phyloP scores from a whole-genome alignment of 2,888 invertebrate genomes.

The Druceiella hillmani region DNA sequence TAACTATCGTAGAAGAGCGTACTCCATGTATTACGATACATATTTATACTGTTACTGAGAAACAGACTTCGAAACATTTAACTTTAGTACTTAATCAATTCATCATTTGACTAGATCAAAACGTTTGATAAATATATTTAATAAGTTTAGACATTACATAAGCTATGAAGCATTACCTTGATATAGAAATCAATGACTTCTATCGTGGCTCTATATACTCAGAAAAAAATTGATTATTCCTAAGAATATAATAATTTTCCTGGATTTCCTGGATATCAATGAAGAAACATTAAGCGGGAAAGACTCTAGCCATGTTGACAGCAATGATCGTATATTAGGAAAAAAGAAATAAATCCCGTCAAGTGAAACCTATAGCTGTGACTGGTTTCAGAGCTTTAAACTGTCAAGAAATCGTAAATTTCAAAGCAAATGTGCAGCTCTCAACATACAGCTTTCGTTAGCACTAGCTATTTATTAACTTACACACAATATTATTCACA shows the following conservation, averaged over 20 bases:
- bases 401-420: constrained; percentile 21
- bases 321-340: constrained; percentile 13
- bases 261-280: too few species aligned
- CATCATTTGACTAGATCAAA: too few species aligned
- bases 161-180: too few species aligned
- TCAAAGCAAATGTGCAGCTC: constrained; percentile 16
- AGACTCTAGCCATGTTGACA: constrained; percentile 15
- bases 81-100: too few species aligned
- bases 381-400: constrained; percentile 20
- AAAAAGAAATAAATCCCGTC: constrained; percentile 16
- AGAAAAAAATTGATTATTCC: too few species aligned
- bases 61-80: constrained; percentile 17
- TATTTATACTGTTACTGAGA: constrained; percentile 17
- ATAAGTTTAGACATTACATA: too few species aligned
- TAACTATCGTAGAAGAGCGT: constrained; percentile 18
- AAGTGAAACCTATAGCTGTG: constrained; percentile 17
- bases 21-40: constrained; percentile 20
- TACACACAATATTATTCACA: constrained; percentile 14
- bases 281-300: constrained; percentile 14
- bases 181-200: too few species aligned
- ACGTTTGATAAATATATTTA: too few species aligned
- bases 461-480: constrained; percentile 16
- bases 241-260: too few species aligned
- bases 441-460: too few species aligned
- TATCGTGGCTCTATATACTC: too few species aligned